A percentile compares a stretch with the other conserved stretches of the same genome.
Evolutionary conservation across 1,140 invertebrate species (phyloP).

Genomic region (Plectrocnemia conspersa): DNA sequence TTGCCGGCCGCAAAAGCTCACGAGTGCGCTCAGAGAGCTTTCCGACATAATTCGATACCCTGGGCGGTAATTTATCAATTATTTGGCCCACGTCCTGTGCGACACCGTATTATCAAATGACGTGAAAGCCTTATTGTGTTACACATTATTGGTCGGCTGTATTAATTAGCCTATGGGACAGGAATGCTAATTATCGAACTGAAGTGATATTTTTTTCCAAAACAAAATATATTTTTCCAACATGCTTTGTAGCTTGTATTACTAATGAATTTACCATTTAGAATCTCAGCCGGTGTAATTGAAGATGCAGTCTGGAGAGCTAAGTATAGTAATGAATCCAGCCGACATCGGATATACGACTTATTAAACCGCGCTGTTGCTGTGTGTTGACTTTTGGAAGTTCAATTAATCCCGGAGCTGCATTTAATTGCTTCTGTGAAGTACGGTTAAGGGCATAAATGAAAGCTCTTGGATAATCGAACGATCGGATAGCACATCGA

Average conservation of each 20-base stretch:
- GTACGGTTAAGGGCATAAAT: background rate
- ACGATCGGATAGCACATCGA: too few species aligned
- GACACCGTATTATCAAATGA: slow-evolving; percentile 20
- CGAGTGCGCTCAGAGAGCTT: too few species aligned
- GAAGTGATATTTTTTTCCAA: background rate
- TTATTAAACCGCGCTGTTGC: slow-evolving; percentile 20
- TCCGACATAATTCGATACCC: slow-evolving; percentile 24
- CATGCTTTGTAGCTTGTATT: too few species aligned
- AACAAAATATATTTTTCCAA: too few species aligned
- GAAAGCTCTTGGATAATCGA: too few species aligned
- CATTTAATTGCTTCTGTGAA: slow-evolving; percentile 29
- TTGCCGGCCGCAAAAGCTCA: too few species aligned
- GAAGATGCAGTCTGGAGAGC: too few species aligned
- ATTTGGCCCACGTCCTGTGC: slow-evolving; percentile 16
- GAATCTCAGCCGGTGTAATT: too few species aligned
- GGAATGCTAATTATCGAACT: background rate
- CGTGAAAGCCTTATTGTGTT: slow-evolving; percentile 29
- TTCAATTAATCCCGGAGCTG: slow-evolving; percentile 26
- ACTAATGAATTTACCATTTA: too few species aligned
- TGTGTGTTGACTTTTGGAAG: slow-evolving; percentile 26
- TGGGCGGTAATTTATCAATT: slow-evolving; percentile 29
- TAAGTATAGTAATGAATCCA: too few species aligned
- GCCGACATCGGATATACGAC: slow-evolving; percentile 10
- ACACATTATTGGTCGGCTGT: slow-evolving; percentile 11
- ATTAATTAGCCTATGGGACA: slow-evolving; percentile 1